Percentiles rank a stretch among this genome's conserved stretches.
Conservation (phyloP, 1,140 invertebrate genomes). For the Anastrepha ludens region DNA sequence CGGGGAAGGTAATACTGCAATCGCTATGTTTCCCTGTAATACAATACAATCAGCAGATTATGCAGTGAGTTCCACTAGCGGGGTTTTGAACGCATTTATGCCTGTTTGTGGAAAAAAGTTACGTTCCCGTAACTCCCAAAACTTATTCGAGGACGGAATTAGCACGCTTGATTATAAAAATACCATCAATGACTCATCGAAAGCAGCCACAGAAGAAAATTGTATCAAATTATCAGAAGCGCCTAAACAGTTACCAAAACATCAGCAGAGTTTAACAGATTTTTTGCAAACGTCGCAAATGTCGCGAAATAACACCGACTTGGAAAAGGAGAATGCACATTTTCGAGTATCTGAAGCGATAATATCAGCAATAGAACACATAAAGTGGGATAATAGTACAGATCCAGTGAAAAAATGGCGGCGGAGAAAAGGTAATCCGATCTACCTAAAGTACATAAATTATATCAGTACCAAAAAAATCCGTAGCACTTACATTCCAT, state of each 20-base stretch:
- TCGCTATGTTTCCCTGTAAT: conserved; percentile 28
- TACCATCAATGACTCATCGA: conserved; percentile 68
- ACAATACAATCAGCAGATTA: background rate
- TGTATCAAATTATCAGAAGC: conserved; percentile 53
- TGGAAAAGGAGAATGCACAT: conserved; percentile 91
- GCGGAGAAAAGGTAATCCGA: conserved; percentile 30
- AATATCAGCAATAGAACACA: conserved; percentile 87
- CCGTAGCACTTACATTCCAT: background rate
- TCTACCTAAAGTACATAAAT: no score
- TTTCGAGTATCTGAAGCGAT: conserved; percentile 90
- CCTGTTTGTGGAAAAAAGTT: conserved; percentile 76
- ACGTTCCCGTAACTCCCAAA: conserved; percentile 76
- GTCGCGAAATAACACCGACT: conserved; percentile 82
- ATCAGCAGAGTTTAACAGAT: conserved; percentile 84
- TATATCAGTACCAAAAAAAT: background rate
- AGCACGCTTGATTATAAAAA: conserved; percentile 65
- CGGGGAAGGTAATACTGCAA: background rate
- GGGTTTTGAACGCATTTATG: conserved; percentile 66
- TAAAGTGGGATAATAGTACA: conserved; percentile 74
- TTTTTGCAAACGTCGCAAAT: conserved; percentile 85
- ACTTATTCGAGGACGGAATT: conserved; percentile 79
- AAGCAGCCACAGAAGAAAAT: conserved; percentile 75
- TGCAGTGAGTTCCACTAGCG: conserved; percentile 39
- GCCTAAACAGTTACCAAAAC: conserved; percentile 70
- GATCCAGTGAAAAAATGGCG: conserved; percentile 53